Evolutionary conservation across 1,140 invertebrate species (phyloP).

Genomic region (Aphelenchoides besseyi): DNA sequence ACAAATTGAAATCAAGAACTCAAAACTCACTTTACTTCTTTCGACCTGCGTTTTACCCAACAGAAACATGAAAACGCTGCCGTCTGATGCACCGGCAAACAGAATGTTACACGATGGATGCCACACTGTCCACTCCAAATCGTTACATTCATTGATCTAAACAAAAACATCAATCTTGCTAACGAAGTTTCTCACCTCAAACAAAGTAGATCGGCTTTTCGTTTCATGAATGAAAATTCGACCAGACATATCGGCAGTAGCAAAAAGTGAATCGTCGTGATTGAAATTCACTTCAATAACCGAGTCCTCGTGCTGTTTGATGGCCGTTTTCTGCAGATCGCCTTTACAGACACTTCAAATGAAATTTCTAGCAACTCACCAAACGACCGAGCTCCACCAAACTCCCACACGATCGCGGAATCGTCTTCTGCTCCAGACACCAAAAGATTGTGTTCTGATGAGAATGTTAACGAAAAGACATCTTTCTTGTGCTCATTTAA

Average conservation of each 20-base stretch:
- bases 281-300: conserved; percentile 29
- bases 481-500: conserved; percentile 35
- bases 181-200: neutral
- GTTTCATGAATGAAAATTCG: conserved; percentile 25
- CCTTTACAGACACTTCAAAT: conserved; percentile 17
- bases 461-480: conserved; percentile 36
- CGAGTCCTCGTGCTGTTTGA: conserved; percentile 22
- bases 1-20: conserved; percentile 4
- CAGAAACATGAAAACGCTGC: conserved; percentile 40
- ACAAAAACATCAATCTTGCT: neutral
- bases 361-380: neutral
- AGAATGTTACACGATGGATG: conserved; percentile 34
- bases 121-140: conserved; percentile 42
- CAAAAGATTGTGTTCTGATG: conserved; percentile 20
- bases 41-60: conserved; percentile 17
- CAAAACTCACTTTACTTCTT: conserved; percentile 27
- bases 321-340: neutral
- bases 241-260: conserved; percentile 37
- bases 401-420: conserved; percentile 31
- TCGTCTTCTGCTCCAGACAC: conserved; percentile 38
- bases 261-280: conserved; percentile 1
- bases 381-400: neutral
- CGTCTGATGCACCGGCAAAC: conserved; percentile 31
- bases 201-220: neutral
- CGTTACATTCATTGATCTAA: conserved; percentile 27